phyloP scores from a whole-genome alignment of 2,888 invertebrate species.

The Drosophila stalkeri region DNA sequence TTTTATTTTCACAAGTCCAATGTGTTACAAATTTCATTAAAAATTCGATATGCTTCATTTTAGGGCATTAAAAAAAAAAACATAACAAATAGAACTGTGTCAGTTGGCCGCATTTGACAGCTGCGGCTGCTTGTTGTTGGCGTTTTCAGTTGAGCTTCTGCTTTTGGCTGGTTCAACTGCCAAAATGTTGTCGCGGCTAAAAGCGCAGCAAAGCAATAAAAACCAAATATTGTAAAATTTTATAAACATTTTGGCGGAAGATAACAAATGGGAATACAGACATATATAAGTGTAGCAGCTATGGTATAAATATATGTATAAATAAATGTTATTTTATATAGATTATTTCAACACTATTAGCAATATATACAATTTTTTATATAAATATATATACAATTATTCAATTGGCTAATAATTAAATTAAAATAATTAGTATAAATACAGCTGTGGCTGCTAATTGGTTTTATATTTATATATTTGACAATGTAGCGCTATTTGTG shows the following conservation, averaged over 20 bases:
- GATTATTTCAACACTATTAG: background rate
- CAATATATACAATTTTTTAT: background rate
- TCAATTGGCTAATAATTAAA: conserved; percentile 3
- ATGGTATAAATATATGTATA: background rate
- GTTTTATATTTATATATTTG: background rate
- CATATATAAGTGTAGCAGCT: too few species aligned
- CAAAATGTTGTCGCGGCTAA: conserved; percentile 49
- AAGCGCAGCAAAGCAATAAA: conserved; percentile 45
- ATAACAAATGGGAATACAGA: background rate
- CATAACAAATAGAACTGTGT: conserved; percentile 3
- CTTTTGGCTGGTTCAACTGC: conserved; percentile 46
- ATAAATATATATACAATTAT: background rate
- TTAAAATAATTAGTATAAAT: background rate
- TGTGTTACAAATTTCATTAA: background rate
- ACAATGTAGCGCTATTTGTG: background rate
- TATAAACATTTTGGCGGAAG: conserved; percentile 6
- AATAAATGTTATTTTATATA: background rate
- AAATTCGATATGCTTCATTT: background rate
- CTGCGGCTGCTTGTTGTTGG: conserved; percentile 27
- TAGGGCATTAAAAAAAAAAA: background rate
- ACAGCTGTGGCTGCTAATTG: background rate
- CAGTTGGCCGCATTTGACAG: conserved; percentile 53
- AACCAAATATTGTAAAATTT: conserved; percentile 22
- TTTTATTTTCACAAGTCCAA: background rate
- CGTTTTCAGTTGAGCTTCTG: conserved; percentile 21